Base-by-base conservation (phyloP, 2,888 invertebrate species). In the Rhagonycha lutea region DNA sequence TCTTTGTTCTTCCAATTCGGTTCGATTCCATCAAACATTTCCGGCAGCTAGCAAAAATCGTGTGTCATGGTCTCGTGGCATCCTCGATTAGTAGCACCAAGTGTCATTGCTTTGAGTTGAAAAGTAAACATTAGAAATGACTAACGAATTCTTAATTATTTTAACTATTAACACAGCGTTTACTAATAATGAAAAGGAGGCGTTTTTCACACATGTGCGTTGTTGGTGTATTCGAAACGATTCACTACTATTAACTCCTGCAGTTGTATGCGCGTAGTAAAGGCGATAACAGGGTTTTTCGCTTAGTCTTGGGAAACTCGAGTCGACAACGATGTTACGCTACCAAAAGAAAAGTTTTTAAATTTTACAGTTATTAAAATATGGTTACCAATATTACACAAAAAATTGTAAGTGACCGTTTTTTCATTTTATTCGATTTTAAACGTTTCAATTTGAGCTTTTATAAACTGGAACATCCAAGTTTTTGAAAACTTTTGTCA, bases 191-290 rank as follows among this genome's bases (percentile, higher is more conserved):
- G 47, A 47, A 47, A 47, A 72, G 72, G 68, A 68, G 72, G 72
- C 72, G 72, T 72, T 63, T 65, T 72, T 72, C 72, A 72, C 72
- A 72, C 72, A 72, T 72, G 72, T 72, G 72, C 72, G 68, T 68
- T 28, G 72, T 61, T 47, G 65, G 65, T 68, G 32, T 71, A 62
- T 72, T 68, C 68, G 60, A 4, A 47, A 68, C 72, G 28, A 26
- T 68, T 61, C 72, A 68, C 23, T 61, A 68, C 23, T 61, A 72
- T 47, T 24, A 62, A 72, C 68, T 72, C 61, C 32, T 72, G 61
- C 72, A 72, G 72, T 72, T 68, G 72, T 68, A 61, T 72, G 68
- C 68, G 72, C 72, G 72, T 32, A 47, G 71, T 14, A 47, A 72
- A 47, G 60, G 23, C 26, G 23, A 65, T 29, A 24, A 62, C 24